These are phyloP conservation scores for Columba janthina DNA, from an alignment of 2,113 vertebrate species.

Conservation along the genomic window DNA sequence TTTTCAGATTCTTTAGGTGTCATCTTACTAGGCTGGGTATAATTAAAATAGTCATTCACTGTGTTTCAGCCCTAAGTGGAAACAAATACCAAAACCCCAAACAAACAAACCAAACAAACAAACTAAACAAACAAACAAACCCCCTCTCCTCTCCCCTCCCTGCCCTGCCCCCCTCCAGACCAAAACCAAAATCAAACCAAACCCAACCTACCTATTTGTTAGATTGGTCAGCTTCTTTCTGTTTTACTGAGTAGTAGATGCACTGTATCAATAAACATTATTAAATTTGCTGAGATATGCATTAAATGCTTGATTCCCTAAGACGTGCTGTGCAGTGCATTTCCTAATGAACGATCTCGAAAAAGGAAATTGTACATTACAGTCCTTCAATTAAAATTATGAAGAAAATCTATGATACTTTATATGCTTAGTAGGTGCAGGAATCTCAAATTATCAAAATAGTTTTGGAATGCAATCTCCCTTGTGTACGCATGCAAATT, in stretches of 20 bases:
- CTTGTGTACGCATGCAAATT: accelerated
- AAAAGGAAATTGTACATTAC: neutral
- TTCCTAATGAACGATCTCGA: neutral
- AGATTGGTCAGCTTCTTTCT: neutral
- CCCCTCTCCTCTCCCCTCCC: no score
- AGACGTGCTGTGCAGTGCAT: neutral
- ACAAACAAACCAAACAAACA: neutral
- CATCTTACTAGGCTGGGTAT: neutral
- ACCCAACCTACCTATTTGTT: neutral
- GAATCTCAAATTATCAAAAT: neutral
- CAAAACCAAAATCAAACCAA: no score
- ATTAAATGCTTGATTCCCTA: neutral
- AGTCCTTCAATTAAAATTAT: neutral
- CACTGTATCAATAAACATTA: neutral
- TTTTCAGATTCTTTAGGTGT: neutral
- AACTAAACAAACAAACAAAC: neutral
- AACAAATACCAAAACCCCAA: no score
- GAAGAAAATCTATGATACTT: neutral
- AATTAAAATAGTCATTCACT: neutral
- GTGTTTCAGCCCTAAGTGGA: neutral
- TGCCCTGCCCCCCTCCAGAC: no score
- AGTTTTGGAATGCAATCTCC: neutral
- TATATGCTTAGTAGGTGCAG: neutral
- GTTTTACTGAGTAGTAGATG: neutral
- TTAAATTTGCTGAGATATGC: neutral